phyloP scores from a whole-genome alignment of 2,113 vertebrate genomes.

The Pelusios castaneus region DNA sequence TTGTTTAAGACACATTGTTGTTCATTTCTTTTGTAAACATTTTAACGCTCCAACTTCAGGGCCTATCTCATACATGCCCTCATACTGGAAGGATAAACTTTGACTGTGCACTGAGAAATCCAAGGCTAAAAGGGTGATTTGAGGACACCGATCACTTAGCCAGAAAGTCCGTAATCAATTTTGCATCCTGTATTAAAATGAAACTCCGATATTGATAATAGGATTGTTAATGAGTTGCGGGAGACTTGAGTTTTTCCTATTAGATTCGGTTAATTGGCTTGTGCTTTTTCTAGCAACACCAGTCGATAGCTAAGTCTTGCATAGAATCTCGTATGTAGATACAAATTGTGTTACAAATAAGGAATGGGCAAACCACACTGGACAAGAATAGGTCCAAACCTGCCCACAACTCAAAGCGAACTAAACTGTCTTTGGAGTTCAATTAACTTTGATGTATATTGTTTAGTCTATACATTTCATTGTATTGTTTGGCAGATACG shows the following conservation, averaged over 20 bases:
- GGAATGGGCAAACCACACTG: background rate
- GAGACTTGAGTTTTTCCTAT: background rate
- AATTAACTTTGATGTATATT: background rate
- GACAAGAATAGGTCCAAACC: background rate
- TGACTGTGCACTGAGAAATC: background rate
- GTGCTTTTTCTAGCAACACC: background rate
- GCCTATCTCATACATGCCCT: background rate
- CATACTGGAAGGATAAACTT: background rate
- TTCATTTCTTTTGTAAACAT: background rate
- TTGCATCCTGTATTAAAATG: background rate
- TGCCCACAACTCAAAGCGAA: background rate
- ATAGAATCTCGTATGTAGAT: background rate
- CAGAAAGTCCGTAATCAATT: background rate
- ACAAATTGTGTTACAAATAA: background rate
- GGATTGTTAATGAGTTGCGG: background rate
- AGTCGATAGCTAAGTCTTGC: background rate
- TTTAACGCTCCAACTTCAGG: background rate
- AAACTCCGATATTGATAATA: background rate
- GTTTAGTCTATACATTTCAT: background rate
- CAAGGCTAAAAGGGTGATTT: background rate
- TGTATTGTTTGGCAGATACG: background rate
- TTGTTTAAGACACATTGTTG: background rate
- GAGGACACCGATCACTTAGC: background rate
- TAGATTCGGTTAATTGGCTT: background rate
- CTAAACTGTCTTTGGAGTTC: background rate